These are phyloP conservation scores for Lasius platythorax DNA, from an alignment of 2,888 invertebrate species.

Conservation along the genomic window DNA sequence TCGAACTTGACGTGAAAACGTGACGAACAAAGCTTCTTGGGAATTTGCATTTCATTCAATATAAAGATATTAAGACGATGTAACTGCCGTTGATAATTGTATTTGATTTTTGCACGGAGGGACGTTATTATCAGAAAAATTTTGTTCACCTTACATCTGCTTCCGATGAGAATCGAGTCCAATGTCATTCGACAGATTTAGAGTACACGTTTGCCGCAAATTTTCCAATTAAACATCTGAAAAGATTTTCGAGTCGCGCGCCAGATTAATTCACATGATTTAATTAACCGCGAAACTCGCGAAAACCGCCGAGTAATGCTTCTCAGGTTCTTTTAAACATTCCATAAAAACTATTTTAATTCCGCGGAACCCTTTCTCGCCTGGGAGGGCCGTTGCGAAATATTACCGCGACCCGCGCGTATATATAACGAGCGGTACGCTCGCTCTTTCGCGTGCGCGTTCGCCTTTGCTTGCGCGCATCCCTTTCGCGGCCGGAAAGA, in stretches of 20 bases:
- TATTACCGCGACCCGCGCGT: constrained; percentile 48
- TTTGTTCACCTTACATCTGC: background rate
- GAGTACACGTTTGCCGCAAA: background rate
- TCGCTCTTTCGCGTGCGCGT: constrained; percentile 31
- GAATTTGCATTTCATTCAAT: constrained; percentile 6
- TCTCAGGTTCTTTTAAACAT: constrained; percentile 56
- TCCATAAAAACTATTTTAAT: constrained; percentile 58
- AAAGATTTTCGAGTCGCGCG: constrained; percentile 42
- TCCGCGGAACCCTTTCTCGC: constrained; percentile 52
- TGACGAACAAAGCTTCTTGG: background rate
- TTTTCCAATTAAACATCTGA: constrained; percentile 31
- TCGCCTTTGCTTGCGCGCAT: constrained; percentile 57
- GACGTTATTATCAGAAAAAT: background rate
- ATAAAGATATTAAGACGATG: background rate
- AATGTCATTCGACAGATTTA: background rate
- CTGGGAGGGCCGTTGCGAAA: constrained; percentile 50
- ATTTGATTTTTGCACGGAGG: background rate
- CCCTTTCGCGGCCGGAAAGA: constrained; percentile 10
- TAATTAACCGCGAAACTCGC: constrained; percentile 51
- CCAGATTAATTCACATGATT: constrained; percentile 48
- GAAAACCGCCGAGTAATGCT: constrained; percentile 43
- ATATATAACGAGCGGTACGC: constrained; percentile 43
- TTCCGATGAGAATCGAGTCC: background rate
- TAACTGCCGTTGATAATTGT: background rate
- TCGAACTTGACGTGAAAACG: background rate